Base-by-base conservation (phyloP, 2,888 invertebrate genomes). In the Caenorhabditis zanzibari region DNA sequence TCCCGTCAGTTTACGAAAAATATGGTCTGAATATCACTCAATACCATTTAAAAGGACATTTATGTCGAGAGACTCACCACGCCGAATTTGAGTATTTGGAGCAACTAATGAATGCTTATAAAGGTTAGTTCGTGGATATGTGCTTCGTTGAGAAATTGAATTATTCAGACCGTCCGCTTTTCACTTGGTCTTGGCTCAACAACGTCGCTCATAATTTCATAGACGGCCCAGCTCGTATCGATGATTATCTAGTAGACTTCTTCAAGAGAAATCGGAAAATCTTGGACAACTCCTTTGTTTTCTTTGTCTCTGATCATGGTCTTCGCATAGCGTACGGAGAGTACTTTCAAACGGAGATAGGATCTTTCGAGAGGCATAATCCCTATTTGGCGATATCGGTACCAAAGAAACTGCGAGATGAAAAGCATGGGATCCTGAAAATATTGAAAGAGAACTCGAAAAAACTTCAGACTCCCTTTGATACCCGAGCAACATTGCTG, bases 231-330 rank as follows among this genome's bases (percentile, higher is more conserved):
- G 75, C 79, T 38, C 81, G 82, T 19, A 41, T 69, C 0, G 89
- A 89, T 61, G 49, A 58, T 0, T 64, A 80, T 41, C 61, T 88
- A 4, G 68, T 71, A 26, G 79, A 88, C 4, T 88, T 75, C 71
- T 75, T 88, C 54, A 28, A 77, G 12, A 61, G 82, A 12, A 79
- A 87, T 26, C 35, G 58, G 14, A 28, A 81, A 44, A 10, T 61
- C 22, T n/a, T 63, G 9, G 74, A 85, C 24, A 79, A 87, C 38
- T 77, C 85, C 6, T 88, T 85, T 68, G 54, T 86, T 0, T 61
- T 87, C 38, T 52, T 88, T 24, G 84, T 87, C 80, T 84, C 86
- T 35, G 88, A 88, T 66, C 88, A 88, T 58, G 87, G 88, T 19
- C 35, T 81, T 7, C 80, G 88, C 14, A 26, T 58, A 16, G 58